Base-by-base conservation (phyloP, 2,797 vertebrate species). In the Muraenolepis orangiensis region DNA sequence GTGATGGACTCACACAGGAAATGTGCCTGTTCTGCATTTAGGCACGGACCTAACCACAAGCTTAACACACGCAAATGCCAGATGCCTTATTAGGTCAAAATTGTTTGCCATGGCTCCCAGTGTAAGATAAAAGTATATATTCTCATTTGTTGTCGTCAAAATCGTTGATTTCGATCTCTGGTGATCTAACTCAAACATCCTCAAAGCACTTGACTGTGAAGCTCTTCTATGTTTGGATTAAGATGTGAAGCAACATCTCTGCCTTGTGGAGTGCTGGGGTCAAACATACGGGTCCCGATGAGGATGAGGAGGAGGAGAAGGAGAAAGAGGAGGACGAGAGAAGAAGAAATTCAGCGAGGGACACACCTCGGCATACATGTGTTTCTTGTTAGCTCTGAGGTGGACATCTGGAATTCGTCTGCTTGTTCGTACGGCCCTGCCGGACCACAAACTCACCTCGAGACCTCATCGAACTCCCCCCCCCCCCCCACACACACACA, bases 341-440 rank as follows among this genome's bases (percentile, higher is more conserved):
- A 20, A 57, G 51, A 8, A 57, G 51, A 57, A n/a, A 8, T n/a
- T n/a, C 20, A n/a, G 51, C n/a, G n/a, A n/a, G 51, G 74, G 82
- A 30, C 84, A 85, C 84, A 87, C 87, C 84, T 87, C 72, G 77
- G 51, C 32, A 67, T 64, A 87, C 88, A 91, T 80, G 80, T 88
- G 89, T 87, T 91, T 84, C 69, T 81, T 34, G 89, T 89, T 73
- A 89, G 83, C 67, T 30, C 13, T 74, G 71, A n/a, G 29, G 42
- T 26, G 77, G 74, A 73, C 83, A 87, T 83, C 80, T 90, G 89
- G 86, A 82, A 82, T 73, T 77, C 81, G 83, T 91, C 85, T 84
- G 71, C 79, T 78, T 85, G 80, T 72, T 71, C 23, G 28, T 81
- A 84, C 5, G 67, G 89, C 86, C 86, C 84, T 76, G 82, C 84